Evolutionary conservation across 2,113 vertebrate species (phyloP).

Genomic region (Mormyrus iriodes): DNA sequence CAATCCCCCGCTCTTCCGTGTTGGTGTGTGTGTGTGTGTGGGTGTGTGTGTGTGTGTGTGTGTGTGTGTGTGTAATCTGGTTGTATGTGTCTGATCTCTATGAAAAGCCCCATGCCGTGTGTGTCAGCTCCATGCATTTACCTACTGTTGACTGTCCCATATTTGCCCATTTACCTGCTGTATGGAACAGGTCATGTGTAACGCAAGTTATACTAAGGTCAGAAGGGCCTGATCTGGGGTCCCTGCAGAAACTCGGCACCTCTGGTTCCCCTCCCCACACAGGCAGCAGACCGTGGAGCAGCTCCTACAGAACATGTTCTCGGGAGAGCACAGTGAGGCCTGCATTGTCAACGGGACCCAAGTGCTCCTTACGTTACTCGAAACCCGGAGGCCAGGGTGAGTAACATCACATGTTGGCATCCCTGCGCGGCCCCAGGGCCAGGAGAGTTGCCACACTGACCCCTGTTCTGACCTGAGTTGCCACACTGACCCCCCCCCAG

Average conservation of each 20-base stretch:
- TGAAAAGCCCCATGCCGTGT: too few relatives aligned
- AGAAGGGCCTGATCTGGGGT: not conserved
- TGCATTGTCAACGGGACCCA: constrained; percentile 89
- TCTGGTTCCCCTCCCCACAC: not conserved
- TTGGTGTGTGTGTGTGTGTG: too few relatives aligned
- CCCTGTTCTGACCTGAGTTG: too few relatives aligned
- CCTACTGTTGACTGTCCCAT: not conserved
- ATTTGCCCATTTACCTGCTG: not conserved
- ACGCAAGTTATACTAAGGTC: not conserved
- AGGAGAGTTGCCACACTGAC: not conserved
- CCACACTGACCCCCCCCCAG: constrained; percentile 51
- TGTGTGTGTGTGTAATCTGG: too few relatives aligned
- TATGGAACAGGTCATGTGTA: not conserved
- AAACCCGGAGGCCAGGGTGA: constrained; percentile 84
- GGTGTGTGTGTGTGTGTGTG: too few relatives aligned
- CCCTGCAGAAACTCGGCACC: not conserved
- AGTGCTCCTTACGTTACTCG: constrained; percentile 85
- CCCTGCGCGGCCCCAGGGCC: not conserved
- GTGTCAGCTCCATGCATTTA: too few relatives aligned
- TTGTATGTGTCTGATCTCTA: too few relatives aligned
- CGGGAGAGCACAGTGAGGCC: constrained; percentile 74
- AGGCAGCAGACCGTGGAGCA: constrained; percentile 87
- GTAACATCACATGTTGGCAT: constrained; percentile 29
- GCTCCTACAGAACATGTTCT: constrained; percentile 89
- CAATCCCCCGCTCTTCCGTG: too few relatives aligned